Evolutionary conservation across 1,140 invertebrate species (phyloP).

Genomic region (Diorhabda elongata): DNA sequence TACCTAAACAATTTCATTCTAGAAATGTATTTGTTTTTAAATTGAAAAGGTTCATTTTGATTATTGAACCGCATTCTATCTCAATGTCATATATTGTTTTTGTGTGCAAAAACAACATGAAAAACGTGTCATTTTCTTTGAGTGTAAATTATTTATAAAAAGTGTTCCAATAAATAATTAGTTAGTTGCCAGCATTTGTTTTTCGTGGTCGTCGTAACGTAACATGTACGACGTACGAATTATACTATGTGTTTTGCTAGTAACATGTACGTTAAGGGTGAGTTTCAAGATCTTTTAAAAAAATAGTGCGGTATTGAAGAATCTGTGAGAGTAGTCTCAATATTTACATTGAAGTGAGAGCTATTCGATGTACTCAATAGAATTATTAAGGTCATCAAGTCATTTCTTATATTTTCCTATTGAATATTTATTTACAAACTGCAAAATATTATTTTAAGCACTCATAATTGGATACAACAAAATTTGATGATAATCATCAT

Average conservation of each 20-base stretch:
- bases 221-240: constrained; percentile 2
- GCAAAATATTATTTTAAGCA: too few relatives aligned
- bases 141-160: not conserved
- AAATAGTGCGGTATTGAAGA: too few relatives aligned
- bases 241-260: not conserved
- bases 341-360: too few relatives aligned
- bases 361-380: too few relatives aligned
- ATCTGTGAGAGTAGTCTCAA: too few relatives aligned
- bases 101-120: not conserved
- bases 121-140: constrained; percentile 1
- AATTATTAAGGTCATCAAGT: too few relatives aligned
- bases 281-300: not conserved
- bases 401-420: too few relatives aligned
- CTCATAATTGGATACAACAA: too few relatives aligned
- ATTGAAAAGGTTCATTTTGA: not conserved
- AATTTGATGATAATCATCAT: too few relatives aligned
- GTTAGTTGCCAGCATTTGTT: not conserved
- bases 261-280: not conserved
- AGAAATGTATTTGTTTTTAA: not conserved
- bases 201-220: constrained; percentile 1
- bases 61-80: not conserved
- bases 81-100: not conserved
- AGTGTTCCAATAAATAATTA: not conserved
- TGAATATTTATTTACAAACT: too few relatives aligned
- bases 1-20: too few relatives aligned